Evolutionary conservation across 2,888 invertebrate genomes (phyloP).

Genomic region (Pyrrhia umbra): DNA sequence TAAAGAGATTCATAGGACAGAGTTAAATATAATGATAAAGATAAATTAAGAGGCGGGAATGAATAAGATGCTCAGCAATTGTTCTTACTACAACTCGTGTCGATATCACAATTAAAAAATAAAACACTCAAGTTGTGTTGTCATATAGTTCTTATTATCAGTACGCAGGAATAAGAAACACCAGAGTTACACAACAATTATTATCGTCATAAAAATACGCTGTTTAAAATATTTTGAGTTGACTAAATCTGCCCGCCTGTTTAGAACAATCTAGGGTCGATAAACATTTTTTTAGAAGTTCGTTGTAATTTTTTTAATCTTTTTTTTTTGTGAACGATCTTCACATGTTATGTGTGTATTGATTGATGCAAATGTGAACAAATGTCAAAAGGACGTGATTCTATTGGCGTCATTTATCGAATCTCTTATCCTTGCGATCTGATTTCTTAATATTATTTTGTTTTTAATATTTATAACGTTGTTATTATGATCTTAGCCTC

Average conservation of each 20-base stretch:
- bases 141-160: slow-evolving; percentile 63
- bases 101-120: slow-evolving; percentile 67
- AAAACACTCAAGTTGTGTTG: slow-evolving; percentile 70
- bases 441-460: slow-evolving; percentile 74
- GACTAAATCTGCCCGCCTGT: too few relatives aligned
- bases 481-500: slow-evolving; percentile 84
- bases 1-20: slow-evolving; percentile 71
- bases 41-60: slow-evolving; percentile 79
- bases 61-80: slow-evolving; percentile 63
- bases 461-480: slow-evolving; percentile 70
- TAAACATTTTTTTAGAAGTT: too few relatives aligned
- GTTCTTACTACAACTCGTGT: slow-evolving; percentile 64
- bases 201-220: too few relatives aligned
- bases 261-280: too few relatives aligned
- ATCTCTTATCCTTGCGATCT: slow-evolving; percentile 27
- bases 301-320: too few relatives aligned
- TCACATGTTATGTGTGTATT: not conserved
- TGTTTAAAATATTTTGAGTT: too few relatives aligned
- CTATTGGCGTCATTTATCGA: not conserved
- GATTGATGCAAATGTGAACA: not conserved
- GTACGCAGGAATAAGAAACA: slow-evolving; percentile 26
- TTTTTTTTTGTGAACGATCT: not conserved
- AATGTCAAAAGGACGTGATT: too few relatives aligned
- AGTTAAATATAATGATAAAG: slow-evolving; percentile 69
- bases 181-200: not conserved